These are phyloP conservation scores for Manacus vitellinus DNA, from an alignment of 2,113 vertebrate species.

Conservation along the genomic window DNA sequence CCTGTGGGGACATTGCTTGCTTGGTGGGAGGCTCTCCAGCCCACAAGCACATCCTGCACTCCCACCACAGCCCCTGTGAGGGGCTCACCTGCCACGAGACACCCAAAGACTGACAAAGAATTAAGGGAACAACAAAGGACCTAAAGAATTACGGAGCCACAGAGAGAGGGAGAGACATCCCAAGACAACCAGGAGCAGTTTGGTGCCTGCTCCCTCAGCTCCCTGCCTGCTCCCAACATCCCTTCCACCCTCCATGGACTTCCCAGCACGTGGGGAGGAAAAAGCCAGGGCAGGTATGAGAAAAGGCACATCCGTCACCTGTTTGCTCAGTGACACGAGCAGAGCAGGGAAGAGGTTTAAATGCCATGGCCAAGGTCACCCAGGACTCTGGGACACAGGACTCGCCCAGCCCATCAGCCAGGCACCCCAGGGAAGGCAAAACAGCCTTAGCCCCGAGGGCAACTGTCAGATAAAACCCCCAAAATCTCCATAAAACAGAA, in stretches of 20 bases:
- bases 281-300: not conserved
- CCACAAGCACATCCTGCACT: not conserved
- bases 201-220: fast-evolving
- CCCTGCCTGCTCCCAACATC: not conserved
- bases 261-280: fast-evolving
- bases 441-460: not conserved
- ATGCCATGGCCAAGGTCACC: not conserved
- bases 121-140: not conserved
- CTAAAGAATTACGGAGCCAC: fast-evolving
- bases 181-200: not conserved
- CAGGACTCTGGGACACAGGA: not conserved
- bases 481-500: fast-evolving
- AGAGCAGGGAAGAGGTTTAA: not conserved
- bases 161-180: not conserved
- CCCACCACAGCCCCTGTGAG: not conserved
- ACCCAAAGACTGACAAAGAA: not conserved
- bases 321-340: not conserved
- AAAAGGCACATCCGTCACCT: not conserved
- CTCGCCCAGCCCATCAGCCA: not conserved
- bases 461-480: fast-evolving
- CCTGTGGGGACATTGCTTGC: fast-evolving
- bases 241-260: not conserved
- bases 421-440: not conserved
- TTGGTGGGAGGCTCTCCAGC: not conserved
- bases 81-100: not conserved